Evolutionary conservation across 2,888 invertebrate genomes (phyloP).

Genomic region (Stenichneumon culpator): DNA sequence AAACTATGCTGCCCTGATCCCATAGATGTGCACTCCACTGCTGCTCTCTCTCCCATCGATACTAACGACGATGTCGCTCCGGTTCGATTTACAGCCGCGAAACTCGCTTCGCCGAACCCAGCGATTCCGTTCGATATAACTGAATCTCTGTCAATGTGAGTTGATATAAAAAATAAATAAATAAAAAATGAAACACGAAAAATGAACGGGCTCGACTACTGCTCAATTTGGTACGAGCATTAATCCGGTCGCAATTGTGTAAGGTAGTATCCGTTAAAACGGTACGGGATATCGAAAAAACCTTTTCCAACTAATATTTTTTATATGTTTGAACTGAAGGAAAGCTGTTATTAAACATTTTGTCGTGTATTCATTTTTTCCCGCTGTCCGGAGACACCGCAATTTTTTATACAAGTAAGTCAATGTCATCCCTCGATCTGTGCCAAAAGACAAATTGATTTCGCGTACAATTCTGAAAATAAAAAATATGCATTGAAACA

Average conservation of each 20-base stretch:
- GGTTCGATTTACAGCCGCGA: slow-evolving; percentile 45
- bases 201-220: not conserved
- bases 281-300: not conserved
- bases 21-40: not conserved
- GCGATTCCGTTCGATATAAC: slow-evolving; percentile 8
- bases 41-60: slow-evolving; percentile 31
- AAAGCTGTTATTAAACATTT: not conserved
- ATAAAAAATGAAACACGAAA: not conserved
- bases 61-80: slow-evolving; percentile 53
- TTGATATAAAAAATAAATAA: slow-evolving; percentile 17
- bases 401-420: not conserved
- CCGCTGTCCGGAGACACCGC: not conserved
- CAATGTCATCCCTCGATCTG: not conserved
- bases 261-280: not conserved
- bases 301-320: not conserved
- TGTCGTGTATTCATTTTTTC: not conserved
- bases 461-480: not conserved
- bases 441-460: not conserved
- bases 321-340: not conserved
- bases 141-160: slow-evolving; percentile 9
- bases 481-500: not conserved
- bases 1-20: not conserved
- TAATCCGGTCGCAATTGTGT: not conserved
- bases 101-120: slow-evolving; percentile 1
- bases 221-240: not conserved